These are phyloP conservation scores for Phallusia fumigata DNA, from an alignment of 23 tunicate genomes.

Conservation along the genomic window DNA sequence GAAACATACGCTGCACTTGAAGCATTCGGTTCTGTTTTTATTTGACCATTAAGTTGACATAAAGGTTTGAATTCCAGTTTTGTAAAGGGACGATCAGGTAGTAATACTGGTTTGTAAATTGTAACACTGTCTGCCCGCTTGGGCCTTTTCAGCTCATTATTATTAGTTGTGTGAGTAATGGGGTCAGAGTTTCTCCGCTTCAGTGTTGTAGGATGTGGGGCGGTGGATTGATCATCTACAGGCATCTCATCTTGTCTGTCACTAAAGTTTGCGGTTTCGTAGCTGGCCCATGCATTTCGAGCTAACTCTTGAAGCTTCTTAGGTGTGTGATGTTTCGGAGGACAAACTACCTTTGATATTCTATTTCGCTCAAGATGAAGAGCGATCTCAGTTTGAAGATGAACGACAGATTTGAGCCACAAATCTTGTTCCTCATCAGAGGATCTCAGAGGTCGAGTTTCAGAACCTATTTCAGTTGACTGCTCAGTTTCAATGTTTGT, in stretches of 20 bases:
- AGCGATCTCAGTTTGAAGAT: constrained; percentile 59
- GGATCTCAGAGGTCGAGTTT: background rate
- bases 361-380: constrained; percentile 36
- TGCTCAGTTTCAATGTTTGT: background rate
- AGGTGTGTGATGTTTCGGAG: background rate
- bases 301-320: background rate
- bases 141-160: background rate
- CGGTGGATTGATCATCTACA: background rate
- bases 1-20: background rate
- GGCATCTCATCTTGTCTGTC: background rate
- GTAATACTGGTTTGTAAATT: constrained; percentile 28
- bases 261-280: background rate
- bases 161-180: background rate
- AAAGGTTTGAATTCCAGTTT: constrained; percentile 25
- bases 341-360: background rate
- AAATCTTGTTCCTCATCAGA: constrained; percentile 41
- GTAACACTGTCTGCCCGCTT: constrained; percentile 26
- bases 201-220: background rate
- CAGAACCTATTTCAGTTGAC: background rate
- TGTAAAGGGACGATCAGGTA: constrained; percentile 31
- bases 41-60: background rate
- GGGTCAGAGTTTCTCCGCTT: constrained; percentile 71
- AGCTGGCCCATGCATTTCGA: background rate
- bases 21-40: background rate
- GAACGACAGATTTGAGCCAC: constrained; percentile 60